Base-by-base conservation (phyloP, 2,113 vertebrate species). In the Dicrurus megarhynchus region DNA sequence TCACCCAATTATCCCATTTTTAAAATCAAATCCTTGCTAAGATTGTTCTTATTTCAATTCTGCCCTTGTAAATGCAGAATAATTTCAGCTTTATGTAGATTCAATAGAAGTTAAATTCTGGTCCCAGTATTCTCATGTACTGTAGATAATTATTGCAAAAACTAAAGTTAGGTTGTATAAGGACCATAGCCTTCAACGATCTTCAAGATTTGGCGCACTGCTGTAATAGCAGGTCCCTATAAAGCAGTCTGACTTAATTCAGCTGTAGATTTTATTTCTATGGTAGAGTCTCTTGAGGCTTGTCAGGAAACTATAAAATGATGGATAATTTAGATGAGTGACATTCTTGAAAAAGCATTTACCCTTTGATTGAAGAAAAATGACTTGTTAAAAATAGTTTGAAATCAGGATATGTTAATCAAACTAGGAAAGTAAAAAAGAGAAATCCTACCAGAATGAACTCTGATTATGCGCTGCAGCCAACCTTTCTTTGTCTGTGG, bases 331-430 rank as follows among this genome's bases (percentile, higher is more conserved):
- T 77, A 77, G 68, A 20, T 83, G 37, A 84, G 11, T 79, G 75
- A 61, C 53, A 37, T 85, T 91, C 46, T 65, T 93, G 49, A 74
- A 90, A 96, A 85, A 80, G 27, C 11, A 70, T 93, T 88, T 93
- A 22, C 21, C 30, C 33, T 77, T 65, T 95, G 46, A 84, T 60
- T 68, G 65, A 82, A 82, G 41, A 84, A 94, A 95, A 94, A 56
- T 59, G 10, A n/a, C 59, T 84, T 92, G 63, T 65, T 96, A 91
- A 84, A 92, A 95, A 87, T 77, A 89, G 77, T 92, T 91, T 91
- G 68, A 93, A 91, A 87, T 79, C 19, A 85, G 20, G 55, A 41
- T 89, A 56, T 84, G 56, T 80, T 93, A 93, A 91, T 93, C 74
- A 90, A 79, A 80, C 30, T 79, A 20, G 42, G 19, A 86, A 73